Percentiles rank a stretch among this genome's conserved stretches.
Conservation (phyloP, 2,888 invertebrate species). For the Nomada hirtipes region DNA sequence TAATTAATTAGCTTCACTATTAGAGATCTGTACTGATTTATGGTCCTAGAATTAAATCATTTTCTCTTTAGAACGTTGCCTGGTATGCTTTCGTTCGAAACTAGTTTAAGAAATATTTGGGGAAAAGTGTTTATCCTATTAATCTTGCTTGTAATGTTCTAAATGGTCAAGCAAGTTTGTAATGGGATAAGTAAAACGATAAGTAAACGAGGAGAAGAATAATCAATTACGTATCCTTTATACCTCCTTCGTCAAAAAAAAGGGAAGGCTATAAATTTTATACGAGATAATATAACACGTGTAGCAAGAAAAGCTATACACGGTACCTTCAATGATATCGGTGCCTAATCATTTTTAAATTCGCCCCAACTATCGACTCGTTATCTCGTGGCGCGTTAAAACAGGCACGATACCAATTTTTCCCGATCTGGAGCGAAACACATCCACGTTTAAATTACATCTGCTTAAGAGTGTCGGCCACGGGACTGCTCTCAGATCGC, state of each 20-base stretch:
- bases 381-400: slow-evolving; percentile 47
- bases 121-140: too few relatives aligned
- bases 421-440: slow-evolving; percentile 40
- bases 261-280: neutral
- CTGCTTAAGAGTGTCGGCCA: slow-evolving; percentile 56
- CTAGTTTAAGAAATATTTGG: too few relatives aligned
- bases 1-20: too few relatives aligned
- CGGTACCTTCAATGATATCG: slow-evolving; percentile 22
- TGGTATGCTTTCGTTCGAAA: too few relatives aligned
- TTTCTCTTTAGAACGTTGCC: too few relatives aligned
- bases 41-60: too few relatives aligned
- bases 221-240: neutral
- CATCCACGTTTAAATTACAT: slow-evolving; percentile 63
- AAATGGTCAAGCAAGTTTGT: too few relatives aligned
- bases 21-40: too few relatives aligned
- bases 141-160: too few relatives aligned
- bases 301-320: neutral
- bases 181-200: too few relatives aligned
- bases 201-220: too few relatives aligned
- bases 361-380: slow-evolving; percentile 24
- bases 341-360: slow-evolving; percentile 37
- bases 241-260: neutral
- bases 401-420: slow-evolving; percentile 57
- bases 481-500: slow-evolving; percentile 56
- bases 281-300: neutral